Conservation (phyloP, 2,113 vertebrate genomes). For the Myocastor coypus region DNA sequence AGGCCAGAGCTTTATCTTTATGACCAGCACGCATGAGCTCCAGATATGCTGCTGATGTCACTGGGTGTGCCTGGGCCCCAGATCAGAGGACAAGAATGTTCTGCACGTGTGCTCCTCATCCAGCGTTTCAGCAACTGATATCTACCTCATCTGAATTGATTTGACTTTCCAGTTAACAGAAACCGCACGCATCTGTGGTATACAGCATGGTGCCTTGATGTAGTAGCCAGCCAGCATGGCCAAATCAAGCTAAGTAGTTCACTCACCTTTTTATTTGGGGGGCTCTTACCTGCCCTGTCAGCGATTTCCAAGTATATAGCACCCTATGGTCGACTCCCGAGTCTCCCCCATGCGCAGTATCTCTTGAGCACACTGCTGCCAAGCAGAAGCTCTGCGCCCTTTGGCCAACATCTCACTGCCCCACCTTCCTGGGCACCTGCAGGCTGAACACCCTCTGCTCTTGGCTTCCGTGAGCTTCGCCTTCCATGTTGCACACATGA, state of each 20-base stretch:
- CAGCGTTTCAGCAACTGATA: fast-evolving
- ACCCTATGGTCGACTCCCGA: no score
- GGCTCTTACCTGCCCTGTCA: not conserved
- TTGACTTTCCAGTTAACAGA: not conserved
- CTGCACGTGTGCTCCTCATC: not conserved
- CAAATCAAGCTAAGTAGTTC: not conserved
- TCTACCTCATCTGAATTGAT: not conserved
- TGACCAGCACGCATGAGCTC: not conserved
- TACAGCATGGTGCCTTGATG: not conserved
- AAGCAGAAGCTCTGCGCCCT: not conserved
- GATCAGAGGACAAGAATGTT: not conserved
- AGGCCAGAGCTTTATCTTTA: not conserved
- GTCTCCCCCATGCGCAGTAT: not conserved
- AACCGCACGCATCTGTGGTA: not conserved
- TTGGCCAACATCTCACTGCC: not conserved
- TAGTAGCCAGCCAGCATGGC: not conserved
- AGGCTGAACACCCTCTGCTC: not conserved
- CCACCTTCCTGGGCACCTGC: no score
- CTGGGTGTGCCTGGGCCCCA: not conserved
- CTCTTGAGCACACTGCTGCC: not conserved
- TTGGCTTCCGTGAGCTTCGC: not conserved
- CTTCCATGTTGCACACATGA: not conserved
- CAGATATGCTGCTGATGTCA: not conserved
- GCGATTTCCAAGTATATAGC: not conserved
- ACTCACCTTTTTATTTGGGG: not conserved